These are phyloP conservation scores for Plestiodon gilberti DNA, from an alignment of 2,113 vertebrate species.

Conservation along the genomic window DNA sequence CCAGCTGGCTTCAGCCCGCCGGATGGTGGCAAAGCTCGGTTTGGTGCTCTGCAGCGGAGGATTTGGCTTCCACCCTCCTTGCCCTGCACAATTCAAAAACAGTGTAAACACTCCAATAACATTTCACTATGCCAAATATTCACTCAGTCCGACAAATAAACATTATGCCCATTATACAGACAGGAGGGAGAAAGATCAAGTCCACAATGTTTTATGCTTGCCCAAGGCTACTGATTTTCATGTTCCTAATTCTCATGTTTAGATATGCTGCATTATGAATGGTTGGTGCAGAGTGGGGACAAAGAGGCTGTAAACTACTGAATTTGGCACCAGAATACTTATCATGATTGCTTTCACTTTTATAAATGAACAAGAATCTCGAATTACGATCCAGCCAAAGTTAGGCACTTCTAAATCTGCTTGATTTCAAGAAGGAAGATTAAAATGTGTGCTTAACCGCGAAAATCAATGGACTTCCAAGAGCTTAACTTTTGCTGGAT, in stretches of 20 bases:
- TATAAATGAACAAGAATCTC: not conserved
- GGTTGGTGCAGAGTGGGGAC: not conserved
- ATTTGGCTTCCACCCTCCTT: constrained; percentile 66
- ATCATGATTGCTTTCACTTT: not conserved
- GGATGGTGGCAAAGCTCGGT: constrained; percentile 67
- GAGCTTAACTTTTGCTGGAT: not conserved
- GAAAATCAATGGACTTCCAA: not conserved
- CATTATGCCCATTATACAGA: not conserved
- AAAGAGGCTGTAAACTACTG: not conserved
- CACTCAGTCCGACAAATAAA: not conserved
- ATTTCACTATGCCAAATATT: too few relatives aligned
- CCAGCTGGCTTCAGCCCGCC: constrained; percentile 69
- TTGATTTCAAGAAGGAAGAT: not conserved
- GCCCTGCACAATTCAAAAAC: constrained; percentile 41
- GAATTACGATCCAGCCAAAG: not conserved
- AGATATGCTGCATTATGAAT: not conserved
- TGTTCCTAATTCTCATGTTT: not conserved
- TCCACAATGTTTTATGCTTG: not conserved
- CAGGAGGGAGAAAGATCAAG: not conserved
- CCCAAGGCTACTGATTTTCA: not conserved
- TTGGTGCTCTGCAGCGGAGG: constrained; percentile 67
- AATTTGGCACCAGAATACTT: not conserved
- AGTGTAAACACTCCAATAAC: not conserved
- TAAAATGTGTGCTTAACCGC: not conserved
- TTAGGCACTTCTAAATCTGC: not conserved